phyloP scores from a whole-genome alignment of 2,888 invertebrate species.

The Notodonta dromedarius region DNA sequence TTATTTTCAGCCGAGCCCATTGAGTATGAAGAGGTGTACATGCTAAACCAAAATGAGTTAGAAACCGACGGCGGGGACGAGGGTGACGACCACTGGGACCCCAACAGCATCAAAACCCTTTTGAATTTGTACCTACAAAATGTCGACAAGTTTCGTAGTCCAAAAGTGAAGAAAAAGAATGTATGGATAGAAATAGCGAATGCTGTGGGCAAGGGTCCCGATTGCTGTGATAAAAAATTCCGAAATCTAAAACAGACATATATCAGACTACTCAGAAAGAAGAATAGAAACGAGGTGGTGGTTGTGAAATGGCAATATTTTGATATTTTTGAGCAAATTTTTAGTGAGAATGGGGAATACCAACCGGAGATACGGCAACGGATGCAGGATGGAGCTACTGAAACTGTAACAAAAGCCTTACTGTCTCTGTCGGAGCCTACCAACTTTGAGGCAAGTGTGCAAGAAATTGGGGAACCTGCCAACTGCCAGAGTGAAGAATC shows the following conservation, averaged over 20 bases:
- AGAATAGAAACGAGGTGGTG: conserved; percentile 55
- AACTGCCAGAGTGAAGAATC: conserved; percentile 57
- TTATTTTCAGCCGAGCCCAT: conserved; percentile 60
- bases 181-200: conserved; percentile 71
- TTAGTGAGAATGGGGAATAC: conserved; percentile 69
- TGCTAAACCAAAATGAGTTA: conserved; percentile 61
- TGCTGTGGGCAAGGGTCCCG: conserved; percentile 68
- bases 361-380: conserved; percentile 72
- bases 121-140: conserved; percentile 69
- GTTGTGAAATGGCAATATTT: conserved; percentile 78
- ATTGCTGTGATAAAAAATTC: conserved; percentile 76
- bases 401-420: conserved; percentile 66
- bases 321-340: conserved; percentile 73
- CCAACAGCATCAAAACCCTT: conserved; percentile 59
- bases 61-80: conserved; percentile 64
- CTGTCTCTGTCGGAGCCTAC: conserved; percentile 59
- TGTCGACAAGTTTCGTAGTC: conserved; percentile 70
- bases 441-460: conserved; percentile 42
- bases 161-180: conserved; percentile 76
- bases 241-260: conserved; percentile 77
- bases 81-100: conserved; percentile 73
- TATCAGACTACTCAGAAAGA: conserved; percentile 69
- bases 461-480: conserved; percentile 58
- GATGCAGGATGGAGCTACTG: conserved; percentile 62
- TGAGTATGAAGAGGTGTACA: conserved; percentile 63